Percentiles rank a stretch among this genome's conserved stretches.
phyloP scores from a whole-genome alignment of 2,797 vertebrate genomes.

The Centropyge bicolor region DNA sequence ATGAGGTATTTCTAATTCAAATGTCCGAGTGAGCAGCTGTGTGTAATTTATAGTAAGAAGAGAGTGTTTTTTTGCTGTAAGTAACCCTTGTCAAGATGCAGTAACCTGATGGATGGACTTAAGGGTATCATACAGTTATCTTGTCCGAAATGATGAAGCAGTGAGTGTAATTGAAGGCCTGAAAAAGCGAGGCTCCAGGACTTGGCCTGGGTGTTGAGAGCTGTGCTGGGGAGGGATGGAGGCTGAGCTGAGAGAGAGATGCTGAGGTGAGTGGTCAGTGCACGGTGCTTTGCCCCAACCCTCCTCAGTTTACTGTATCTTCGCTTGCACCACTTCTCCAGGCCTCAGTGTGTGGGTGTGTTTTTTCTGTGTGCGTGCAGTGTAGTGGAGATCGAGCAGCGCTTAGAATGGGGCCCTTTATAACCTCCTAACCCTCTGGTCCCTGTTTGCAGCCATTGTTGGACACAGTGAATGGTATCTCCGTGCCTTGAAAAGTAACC shows the following conservation, averaged over 20 bases:
- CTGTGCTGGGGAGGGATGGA: slow-evolving; percentile 37
- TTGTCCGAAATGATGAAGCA: slow-evolving; percentile 27
- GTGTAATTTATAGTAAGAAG: not conserved
- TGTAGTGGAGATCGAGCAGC: slow-evolving; percentile 65
- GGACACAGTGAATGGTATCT: slow-evolving; percentile 83
- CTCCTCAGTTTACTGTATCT: slow-evolving; percentile 64
- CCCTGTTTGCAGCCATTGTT: slow-evolving; percentile 86
- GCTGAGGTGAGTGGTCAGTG: slow-evolving; percentile 60
- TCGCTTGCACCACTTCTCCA: slow-evolving; percentile 65
- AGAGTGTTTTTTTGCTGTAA: not conserved
- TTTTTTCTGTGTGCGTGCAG: slow-evolving; percentile 60
- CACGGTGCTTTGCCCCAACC: slow-evolving; percentile 68
- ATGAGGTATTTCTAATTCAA: slow-evolving; percentile 7
- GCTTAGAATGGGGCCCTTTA: slow-evolving; percentile 82
- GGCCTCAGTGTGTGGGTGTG: slow-evolving; percentile 75
- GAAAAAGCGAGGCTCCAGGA: slow-evolving; percentile 25
- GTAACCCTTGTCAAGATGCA: slow-evolving; percentile 25
- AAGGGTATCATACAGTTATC: slow-evolving; percentile 30
- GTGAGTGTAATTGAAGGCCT: slow-evolving; percentile 13
- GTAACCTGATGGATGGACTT: slow-evolving; percentile 21
- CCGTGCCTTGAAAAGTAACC: slow-evolving; percentile 83
- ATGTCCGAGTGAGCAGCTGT: not conserved
- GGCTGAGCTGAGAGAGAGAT: slow-evolving; percentile 45
- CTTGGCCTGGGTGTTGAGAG: slow-evolving; percentile 48
- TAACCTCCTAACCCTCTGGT: slow-evolving; percentile 82